phyloP scores from a whole-genome alignment of 2,113 vertebrate genomes.

The Oreocharis arfaki region DNA sequence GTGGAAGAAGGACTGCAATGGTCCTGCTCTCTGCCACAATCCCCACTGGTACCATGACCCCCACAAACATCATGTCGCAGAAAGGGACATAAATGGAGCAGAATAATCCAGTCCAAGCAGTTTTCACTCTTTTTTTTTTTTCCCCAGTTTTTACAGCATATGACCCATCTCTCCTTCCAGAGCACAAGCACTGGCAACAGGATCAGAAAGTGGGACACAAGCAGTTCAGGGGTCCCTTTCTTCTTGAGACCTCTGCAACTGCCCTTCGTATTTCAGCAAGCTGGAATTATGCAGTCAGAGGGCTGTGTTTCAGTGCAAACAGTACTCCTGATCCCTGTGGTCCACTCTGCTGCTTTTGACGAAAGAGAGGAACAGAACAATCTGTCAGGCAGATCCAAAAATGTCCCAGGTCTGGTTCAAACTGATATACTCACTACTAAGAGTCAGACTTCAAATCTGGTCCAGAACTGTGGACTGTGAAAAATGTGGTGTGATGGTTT shows the following conservation, averaged over 20 bases:
- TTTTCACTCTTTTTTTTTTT: accelerated
- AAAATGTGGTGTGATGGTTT: background rate
- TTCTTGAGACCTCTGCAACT: background rate
- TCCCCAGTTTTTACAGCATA: background rate
- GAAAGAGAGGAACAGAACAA: background rate
- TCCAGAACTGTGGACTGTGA: background rate
- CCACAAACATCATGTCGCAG: background rate
- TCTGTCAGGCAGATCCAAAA: background rate
- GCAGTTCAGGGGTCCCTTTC: background rate
- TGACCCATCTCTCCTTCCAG: background rate
- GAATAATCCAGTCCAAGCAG: background rate
- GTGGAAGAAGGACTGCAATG: background rate
- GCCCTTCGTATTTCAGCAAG: background rate
- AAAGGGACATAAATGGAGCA: background rate
- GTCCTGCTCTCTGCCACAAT: background rate
- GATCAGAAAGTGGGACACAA: background rate
- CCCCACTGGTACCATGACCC: accelerated
- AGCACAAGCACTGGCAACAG: background rate
- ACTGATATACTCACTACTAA: background rate
- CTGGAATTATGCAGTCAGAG: background rate
- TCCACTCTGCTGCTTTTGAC: background rate
- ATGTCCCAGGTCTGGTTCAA: background rate
- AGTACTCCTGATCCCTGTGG: background rate
- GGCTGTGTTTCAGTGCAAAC: background rate
- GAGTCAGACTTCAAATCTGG: background rate